Base-by-base conservation (phyloP, 2,113 vertebrate species). In the Larimichthys crocea region DNA sequence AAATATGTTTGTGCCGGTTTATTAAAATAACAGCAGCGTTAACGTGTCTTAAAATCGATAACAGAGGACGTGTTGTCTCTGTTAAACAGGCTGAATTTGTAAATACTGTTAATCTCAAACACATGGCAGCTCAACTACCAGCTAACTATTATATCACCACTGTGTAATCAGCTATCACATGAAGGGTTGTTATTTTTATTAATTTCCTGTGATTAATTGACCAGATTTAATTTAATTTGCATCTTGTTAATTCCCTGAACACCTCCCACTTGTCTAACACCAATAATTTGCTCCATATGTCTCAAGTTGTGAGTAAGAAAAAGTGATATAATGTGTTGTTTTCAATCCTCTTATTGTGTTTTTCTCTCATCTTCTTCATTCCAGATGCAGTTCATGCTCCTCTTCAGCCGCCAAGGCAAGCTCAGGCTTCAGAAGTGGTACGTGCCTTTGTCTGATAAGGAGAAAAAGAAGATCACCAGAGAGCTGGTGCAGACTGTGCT, bases 321-420 rank as follows among this genome's bases (percentile, higher is more conserved):
- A 66, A 77, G 44, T 70, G 52, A 17, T 35, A 1, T 0, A 11
- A 56, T 65, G 31, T 49, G 22, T 15, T 50, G 16, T 53, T 61
- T 56, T 72, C 14, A 56, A 65, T 55, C 61, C 22, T 16, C 12
- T 53, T 1, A 24, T 48, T 50, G 26, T 65, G 22, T 68, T 61
- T 76, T 19, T 72, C 69, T 35, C 20, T 57, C 85, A 16, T 78
- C 52, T 53, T 40, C 17, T 80, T 83, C 60, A 64, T 85, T 79
- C 60, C 96, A 99, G 98, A 99, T 99, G 98, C 98, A 98, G 97
- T 99, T 99, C 95, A 99, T 99, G 98, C 96, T 99, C 91, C 96
- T 99, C 83, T 99, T 99, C 93, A 99, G 98, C 94, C 96, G 98
- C 61, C 98, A 99, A 93, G 98, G 98, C 76, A 99, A 99, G 94